phyloP scores from a whole-genome alignment of 1,140 invertebrate genomes.

The Nomia melanderi region DNA sequence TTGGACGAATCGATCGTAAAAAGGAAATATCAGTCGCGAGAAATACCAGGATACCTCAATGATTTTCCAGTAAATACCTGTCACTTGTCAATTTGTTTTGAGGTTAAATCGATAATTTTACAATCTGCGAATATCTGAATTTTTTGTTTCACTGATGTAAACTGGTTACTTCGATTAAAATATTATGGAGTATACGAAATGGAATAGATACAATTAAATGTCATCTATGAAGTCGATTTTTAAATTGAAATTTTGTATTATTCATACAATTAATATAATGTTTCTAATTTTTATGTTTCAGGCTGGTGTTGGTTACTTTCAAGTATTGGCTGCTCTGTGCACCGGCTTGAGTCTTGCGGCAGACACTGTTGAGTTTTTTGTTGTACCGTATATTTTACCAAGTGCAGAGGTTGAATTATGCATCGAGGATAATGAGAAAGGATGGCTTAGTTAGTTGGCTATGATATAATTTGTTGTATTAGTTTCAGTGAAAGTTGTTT shows the following conservation, averaged over 20 bases:
- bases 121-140: neutral
- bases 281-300: conserved; percentile 71
- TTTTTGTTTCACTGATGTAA: neutral
- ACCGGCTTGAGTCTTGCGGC: conserved; percentile 88
- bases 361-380: conserved; percentile 88
- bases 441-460: conserved; percentile 87
- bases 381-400: conserved; percentile 89
- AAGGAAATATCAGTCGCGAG: conserved; percentile 56
- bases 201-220: neutral
- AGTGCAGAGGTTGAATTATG: conserved; percentile 90
- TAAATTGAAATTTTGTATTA: neutral
- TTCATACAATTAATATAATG: neutral
- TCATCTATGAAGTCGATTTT: neutral
- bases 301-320: conserved; percentile 88
- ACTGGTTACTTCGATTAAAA: neutral
- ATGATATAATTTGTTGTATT: neutral
- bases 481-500: neutral
- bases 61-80: conserved; percentile 71
- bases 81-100: conserved; percentile 12
- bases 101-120: conserved; percentile 6
- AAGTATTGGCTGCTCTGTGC: conserved; percentile 84
- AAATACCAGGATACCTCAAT: conserved; percentile 63
- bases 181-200: neutral
- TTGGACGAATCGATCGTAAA: conserved; percentile 68
- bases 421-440: conserved; percentile 87